Evolutionary conservation across 2,888 invertebrate genomes (phyloP).

Genomic region (Archips xylosteana): DNA sequence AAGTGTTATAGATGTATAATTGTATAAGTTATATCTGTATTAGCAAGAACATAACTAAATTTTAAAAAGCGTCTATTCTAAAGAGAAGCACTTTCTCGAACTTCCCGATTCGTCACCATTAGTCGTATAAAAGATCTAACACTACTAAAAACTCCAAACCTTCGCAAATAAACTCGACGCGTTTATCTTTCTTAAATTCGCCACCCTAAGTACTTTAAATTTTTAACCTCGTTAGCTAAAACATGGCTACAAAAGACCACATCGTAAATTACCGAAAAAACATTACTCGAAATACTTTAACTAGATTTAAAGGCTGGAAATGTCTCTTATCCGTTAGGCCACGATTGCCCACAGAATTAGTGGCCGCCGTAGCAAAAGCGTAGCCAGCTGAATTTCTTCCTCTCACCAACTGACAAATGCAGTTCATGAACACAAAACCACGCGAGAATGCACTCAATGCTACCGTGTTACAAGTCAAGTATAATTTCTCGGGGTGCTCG

Average conservation of each 20-base stretch:
- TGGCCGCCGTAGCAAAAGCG: conserved; percentile 77
- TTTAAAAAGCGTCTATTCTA: too few relatives aligned
- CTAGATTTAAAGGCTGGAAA: conserved; percentile 54
- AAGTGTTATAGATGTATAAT: too few relatives aligned
- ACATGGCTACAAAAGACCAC: conserved; percentile 28
- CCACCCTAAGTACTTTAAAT: conserved; percentile 1
- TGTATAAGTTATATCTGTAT: too few relatives aligned
- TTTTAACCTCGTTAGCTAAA: conserved; percentile 20
- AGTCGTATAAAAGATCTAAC: too few relatives aligned
- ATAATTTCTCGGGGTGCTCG: conserved; percentile 52
- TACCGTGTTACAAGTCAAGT: conserved; percentile 57
- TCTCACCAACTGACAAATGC: conserved; percentile 53
- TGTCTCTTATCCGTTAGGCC: conserved; percentile 72
- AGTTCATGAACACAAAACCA: conserved; percentile 46
- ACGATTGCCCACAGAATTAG: conserved; percentile 79
- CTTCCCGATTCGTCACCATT: too few relatives aligned
- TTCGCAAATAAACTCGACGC: not conserved
- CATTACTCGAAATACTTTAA: conserved; percentile 49
- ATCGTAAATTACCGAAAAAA: conserved; percentile 42
- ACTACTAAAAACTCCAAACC: not conserved
- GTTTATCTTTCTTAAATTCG: conserved; percentile 16
- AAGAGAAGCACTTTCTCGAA: too few relatives aligned
- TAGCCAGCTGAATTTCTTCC: conserved; percentile 78
- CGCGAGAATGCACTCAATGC: conserved; percentile 62
- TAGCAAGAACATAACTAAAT: too few relatives aligned